A percentile compares a stretch with the other conserved stretches of the same genome.
phyloP scores from a whole-genome alignment of 2,113 vertebrate species.

The Cyphomyrus plagiostoma region DNA sequence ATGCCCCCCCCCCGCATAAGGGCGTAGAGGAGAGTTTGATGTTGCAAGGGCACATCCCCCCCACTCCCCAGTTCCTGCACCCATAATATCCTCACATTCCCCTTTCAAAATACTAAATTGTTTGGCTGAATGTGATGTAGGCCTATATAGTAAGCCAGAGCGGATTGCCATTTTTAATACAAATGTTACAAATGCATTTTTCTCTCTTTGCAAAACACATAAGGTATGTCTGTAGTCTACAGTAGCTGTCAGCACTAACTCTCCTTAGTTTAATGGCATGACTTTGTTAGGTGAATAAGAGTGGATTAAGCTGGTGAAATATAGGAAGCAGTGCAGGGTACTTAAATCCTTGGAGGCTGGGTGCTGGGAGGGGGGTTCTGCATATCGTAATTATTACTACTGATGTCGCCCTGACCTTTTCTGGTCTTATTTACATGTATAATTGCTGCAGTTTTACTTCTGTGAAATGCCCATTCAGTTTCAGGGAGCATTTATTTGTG shows the following conservation, averaged over 20 bases:
- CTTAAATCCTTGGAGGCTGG: neutral
- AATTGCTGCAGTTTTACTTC: neutral
- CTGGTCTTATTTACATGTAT: neutral
- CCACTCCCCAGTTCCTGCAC: neutral
- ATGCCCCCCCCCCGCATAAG: neutral
- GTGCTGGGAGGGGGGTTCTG: neutral
- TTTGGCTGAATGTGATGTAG: neutral
- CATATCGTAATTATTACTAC: neutral
- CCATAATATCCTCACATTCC: neutral
- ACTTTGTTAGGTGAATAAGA: neutral
- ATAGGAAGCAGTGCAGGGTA: neutral
- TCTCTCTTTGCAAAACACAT: neutral
- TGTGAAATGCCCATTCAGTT: neutral
- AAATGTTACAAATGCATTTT: neutral
- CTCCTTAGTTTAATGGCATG: neutral
- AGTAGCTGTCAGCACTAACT: neutral
- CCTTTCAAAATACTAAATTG: neutral
- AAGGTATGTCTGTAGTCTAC: neutral
- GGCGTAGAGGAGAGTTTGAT: neutral
- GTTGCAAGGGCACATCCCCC: neutral
- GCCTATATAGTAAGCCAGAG: neutral
- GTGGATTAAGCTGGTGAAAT: neutral
- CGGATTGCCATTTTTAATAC: neutral
- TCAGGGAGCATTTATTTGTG: neutral
- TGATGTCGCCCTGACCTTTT: neutral